phyloP scores from a whole-genome alignment of 1,140 invertebrate species.

The Lasaia peninsularis region DNA sequence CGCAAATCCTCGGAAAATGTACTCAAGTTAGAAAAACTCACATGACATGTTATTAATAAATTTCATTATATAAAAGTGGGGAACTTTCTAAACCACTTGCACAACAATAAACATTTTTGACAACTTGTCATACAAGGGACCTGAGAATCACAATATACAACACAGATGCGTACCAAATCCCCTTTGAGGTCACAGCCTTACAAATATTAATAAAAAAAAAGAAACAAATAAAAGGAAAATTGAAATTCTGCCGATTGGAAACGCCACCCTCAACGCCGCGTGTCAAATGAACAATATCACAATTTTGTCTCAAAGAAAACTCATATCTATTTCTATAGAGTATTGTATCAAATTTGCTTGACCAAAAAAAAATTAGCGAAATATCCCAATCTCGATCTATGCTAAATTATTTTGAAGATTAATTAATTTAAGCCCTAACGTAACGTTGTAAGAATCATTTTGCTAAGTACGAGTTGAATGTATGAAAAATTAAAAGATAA shows the following conservation, averaged over 20 bases:
- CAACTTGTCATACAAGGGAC: conserved; percentile 27
- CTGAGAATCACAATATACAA: conserved; percentile 43
- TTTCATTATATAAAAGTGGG: too few species aligned
- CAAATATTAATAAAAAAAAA: conserved; percentile 62
- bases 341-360: conserved; percentile 25
- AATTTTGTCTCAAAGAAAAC: conserved; percentile 12
- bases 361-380: conserved; percentile 17
- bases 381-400: conserved; percentile 21
- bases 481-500: conserved; percentile 10
- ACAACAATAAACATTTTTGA: background rate
- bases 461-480: conserved; percentile 33
- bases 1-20: too few species aligned
- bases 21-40: too few species aligned
- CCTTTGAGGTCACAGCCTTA: conserved; percentile 42
- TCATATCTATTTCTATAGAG: conserved; percentile 6
- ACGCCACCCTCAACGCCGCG: conserved; percentile 41
- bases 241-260: conserved; percentile 48
- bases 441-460: conserved; percentile 23
- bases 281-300: conserved; percentile 38
- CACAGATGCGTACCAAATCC: conserved; percentile 59
- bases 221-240: conserved; percentile 56
- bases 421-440: conserved; percentile 16
- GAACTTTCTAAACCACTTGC: too few species aligned
- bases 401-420: conserved; percentile 6
- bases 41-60: too few species aligned